Base-by-base conservation (phyloP, 1,140 invertebrate genomes). In the Dinothrombium tinctorium region DNA sequence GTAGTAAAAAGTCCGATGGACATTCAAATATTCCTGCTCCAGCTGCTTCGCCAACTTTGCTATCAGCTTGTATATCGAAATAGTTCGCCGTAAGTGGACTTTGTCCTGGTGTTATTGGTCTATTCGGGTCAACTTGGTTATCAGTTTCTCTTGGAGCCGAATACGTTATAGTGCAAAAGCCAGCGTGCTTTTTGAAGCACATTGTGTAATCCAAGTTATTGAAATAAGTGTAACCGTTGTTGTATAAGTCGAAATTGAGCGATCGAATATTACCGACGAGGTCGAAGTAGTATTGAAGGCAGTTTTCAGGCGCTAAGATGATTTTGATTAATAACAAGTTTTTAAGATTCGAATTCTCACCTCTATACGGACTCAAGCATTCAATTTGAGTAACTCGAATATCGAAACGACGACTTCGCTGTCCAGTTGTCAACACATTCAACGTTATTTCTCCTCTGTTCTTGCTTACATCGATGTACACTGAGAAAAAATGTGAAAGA, bases 211-310 rank as follows among this genome's bases (percentile, higher is more conserved):
- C 48, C 35, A 80, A 76, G 42, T 54, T 73, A 51, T 76, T 23
- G 9, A 49, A 43, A 35, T 50, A 50, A 19, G 35, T 40, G 37
- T 45, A 53, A 75, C 22, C 32, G n/a, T 26, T 20, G 14, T 15
- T 25, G 19, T 23, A 40, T 8, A 41, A 15, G 11, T 44, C 43
- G 40, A 40, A 44, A 39, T 54, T 81, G 46, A 82, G 81, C 53
- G 75, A 76, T 24, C 56, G 66, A 12, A 80, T 69, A 0, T 63
- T 71, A 9, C 72, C 75, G 6, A 63, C 62, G 3, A 59, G 46
- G 4, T 60, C 64, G 19, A 66, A 71, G 51, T 72, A 72, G 54
- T 80, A 81, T 60, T 77, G 75, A 3, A 81, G 60, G 54, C 79
- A 83, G 25, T 76, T 76, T 31, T 67, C 65, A 4, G 76, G 76